phyloP scores from a whole-genome alignment of 2,797 vertebrate species.

The Ciconia nigra region DNA sequence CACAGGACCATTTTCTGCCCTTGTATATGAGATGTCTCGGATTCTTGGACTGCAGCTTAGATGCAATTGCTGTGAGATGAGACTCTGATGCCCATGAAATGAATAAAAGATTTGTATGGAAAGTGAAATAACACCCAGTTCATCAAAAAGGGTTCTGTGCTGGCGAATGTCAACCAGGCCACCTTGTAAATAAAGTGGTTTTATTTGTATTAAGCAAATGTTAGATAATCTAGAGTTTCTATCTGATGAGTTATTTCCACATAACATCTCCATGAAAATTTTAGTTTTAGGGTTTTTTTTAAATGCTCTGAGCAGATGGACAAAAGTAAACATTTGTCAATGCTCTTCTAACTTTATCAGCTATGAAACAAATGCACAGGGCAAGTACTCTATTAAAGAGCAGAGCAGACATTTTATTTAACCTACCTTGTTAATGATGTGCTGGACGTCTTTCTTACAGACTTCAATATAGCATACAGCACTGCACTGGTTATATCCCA shows the following conservation, averaged over 20 bases:
- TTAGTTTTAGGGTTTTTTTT: neutral
- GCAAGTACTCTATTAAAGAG: neutral
- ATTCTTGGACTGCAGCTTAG: neutral
- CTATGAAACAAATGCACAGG: neutral
- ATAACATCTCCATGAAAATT: neutral
- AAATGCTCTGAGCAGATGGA: neutral
- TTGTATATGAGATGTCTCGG: neutral
- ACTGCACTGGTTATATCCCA: neutral
- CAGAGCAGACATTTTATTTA: neutral
- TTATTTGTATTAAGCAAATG: neutral
- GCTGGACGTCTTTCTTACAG: neutral
- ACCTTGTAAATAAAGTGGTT: neutral
- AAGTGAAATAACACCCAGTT: neutral
- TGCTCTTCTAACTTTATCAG: neutral
- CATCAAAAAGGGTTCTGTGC: neutral
- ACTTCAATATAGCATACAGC: accelerated
- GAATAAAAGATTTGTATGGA: neutral
- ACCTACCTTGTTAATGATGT: neutral
- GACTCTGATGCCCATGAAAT: neutral
- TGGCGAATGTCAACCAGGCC: neutral
- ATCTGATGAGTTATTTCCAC: neutral
- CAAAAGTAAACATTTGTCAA: neutral
- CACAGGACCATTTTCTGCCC: neutral
- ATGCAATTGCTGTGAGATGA: neutral
- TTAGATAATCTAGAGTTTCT: neutral